Conservation (phyloP, 2,113 vertebrate species). For the Gallinago paraguaiae region DNA sequence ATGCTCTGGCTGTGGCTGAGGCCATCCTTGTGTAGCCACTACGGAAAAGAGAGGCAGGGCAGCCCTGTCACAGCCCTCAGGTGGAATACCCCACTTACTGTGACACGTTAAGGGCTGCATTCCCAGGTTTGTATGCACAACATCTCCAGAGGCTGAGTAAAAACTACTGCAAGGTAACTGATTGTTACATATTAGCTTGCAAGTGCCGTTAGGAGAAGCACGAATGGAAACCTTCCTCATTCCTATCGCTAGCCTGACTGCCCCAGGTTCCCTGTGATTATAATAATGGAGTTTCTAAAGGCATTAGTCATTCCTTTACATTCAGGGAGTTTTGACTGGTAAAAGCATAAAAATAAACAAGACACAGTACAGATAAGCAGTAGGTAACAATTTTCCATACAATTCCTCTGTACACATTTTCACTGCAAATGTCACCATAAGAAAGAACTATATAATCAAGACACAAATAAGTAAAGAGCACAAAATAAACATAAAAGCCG, state of each 20-base stretch:
- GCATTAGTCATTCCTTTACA: background rate
- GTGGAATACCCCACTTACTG: background rate
- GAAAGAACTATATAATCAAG: slow-evolving; percentile 17
- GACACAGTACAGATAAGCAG: background rate
- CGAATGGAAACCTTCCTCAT: background rate
- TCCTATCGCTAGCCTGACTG: background rate
- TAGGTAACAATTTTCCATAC: slow-evolving; percentile 22
- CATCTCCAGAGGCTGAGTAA: background rate
- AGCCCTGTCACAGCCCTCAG: background rate
- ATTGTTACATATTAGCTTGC: background rate
- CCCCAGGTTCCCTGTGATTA: background rate
- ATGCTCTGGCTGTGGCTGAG: background rate
- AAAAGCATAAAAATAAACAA: slow-evolving; percentile 44
- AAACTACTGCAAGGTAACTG: background rate
- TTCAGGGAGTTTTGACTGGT: background rate
- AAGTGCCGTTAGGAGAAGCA: background rate
- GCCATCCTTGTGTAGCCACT: background rate
- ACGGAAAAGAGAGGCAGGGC: background rate
- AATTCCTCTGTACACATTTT: background rate
- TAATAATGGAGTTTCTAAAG: background rate
- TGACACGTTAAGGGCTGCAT: fast-evolving
- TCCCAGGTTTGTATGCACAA: background rate
- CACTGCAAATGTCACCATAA: slow-evolving; percentile 1
- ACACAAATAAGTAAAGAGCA: slow-evolving; percentile 22
- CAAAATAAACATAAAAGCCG: slow-evolving; percentile 2